These are phyloP conservation scores for Ormyrus thymus DNA, from an alignment of 2,888 invertebrate genomes.

Conservation along the genomic window DNA sequence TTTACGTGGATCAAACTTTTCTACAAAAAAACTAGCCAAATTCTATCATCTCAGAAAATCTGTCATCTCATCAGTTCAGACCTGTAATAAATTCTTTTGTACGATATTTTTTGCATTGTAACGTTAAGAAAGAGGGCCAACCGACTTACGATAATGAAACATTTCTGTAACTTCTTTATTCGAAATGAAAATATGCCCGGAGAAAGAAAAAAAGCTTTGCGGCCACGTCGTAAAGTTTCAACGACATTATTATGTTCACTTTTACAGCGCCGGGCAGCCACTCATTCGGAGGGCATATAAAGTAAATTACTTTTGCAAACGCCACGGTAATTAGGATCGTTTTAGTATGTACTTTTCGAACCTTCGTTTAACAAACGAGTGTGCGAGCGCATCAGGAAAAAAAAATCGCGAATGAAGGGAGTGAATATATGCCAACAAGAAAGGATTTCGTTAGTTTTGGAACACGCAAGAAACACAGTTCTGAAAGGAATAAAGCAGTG, in stretches of 20 bases:
- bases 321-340: constrained; percentile 20
- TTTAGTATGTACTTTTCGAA: no score
- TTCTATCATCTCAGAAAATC: no score
- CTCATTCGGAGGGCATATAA: not conserved
- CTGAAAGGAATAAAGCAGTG: no score
- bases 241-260: constrained; percentile 29
- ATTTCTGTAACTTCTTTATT: constrained; percentile 1
- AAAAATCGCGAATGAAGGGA: no score
- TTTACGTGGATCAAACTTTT: not conserved
- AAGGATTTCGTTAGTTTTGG: no score
- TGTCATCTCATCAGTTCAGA: no score
- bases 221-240: constrained; percentile 25
- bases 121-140: not conserved
- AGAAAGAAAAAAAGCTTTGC: constrained; percentile 17
- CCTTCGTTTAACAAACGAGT: not conserved
- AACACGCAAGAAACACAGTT: no score
- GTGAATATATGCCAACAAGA: no score
- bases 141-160: constrained; percentile 10
- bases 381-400: not conserved
- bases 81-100: no score
- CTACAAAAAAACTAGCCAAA: not conserved
- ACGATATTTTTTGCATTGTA: no score
- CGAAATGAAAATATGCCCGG: not conserved
- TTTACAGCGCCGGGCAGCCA: not conserved
- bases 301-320: constrained; percentile 25